Evolutionary conservation across 2,888 invertebrate genomes (phyloP), one percentile per base, ranked within the genome.

Genomic region (Ommatoiulus sabulosus): DNA sequence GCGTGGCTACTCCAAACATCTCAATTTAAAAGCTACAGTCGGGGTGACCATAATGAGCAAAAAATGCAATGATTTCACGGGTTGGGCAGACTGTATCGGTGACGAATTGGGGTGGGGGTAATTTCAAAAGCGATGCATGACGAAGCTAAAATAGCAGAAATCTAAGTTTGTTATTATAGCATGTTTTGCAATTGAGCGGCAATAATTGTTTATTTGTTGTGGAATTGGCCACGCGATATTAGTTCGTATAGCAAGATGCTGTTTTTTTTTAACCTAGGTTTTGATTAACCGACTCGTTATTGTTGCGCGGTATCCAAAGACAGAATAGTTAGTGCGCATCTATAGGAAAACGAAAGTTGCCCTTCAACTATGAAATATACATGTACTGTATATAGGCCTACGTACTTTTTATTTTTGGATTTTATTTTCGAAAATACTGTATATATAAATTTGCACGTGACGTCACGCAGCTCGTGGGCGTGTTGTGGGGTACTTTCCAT

Each of bases 81-180:
- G 72, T n/a, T 24, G 72, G 72, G 72, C 72, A 72, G 24, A 24
- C 20, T 72, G 72, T 72, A 72, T 72, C 72, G 72, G 72, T 72
- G 72, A 72, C 72, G 72, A 72, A 72, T 72, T 72, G 72, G 72
- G 72, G 72, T 72, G 24, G 72, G 63, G 72, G 72, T 72, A 72
- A 24, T 24, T 72, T 72, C 72, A 72, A 72, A 72, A 72, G 72
- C 72, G 24, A 72, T 72, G 72, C 72, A 72, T 72, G 72, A 72
- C 72, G 8, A 72, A 24, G 72, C 72, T 72, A 72, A 72, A 72
- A 72, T 72, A 10, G 24, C 24, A 8, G 72, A 72, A 72, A 72
- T 72, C 10, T 72, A 6, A 2, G 72, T 72, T 72, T 72, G 72
- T 72, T 72, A 72, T 72, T 72, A n/a, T n/a, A 72, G 72, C 72